phyloP scores from a whole-genome alignment of 2,113 vertebrate species.

The Oostethus manadensis region DNA sequence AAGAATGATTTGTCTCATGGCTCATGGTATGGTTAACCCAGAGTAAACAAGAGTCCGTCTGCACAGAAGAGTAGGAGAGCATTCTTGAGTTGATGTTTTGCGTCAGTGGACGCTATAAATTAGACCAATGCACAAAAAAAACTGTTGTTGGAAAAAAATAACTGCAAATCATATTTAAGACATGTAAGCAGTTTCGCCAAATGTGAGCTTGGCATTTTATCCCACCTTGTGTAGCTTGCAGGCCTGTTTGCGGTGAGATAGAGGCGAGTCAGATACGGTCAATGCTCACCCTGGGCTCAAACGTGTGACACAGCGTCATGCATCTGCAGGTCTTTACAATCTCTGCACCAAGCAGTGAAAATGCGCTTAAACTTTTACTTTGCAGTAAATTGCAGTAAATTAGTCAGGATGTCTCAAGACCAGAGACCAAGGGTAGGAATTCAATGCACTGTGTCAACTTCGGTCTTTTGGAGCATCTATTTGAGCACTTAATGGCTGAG shows the following conservation, averaged over 20 bases:
- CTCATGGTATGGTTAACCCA: conserved; percentile 62
- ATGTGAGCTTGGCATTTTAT: conserved; percentile 8
- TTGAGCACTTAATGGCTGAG: no score
- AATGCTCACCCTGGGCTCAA: conserved; percentile 28
- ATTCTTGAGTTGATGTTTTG: conserved; percentile 4
- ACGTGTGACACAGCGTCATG: conserved; percentile 27
- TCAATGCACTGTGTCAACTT: conserved; percentile 9
- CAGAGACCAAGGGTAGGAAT: conserved; percentile 35
- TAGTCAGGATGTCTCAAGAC: conserved; percentile 27
- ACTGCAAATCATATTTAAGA: neutral
- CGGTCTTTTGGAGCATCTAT: no score
- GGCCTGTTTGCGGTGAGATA: conserved; percentile 15
- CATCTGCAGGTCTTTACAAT: conserved; percentile 34
- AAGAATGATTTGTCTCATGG: conserved; percentile 61
- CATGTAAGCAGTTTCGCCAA: conserved; percentile 1
- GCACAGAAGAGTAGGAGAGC: conserved; percentile 12
- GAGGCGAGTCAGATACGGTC: conserved; percentile 40
- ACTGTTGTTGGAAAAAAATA: no score
- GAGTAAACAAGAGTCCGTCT: conserved; percentile 59
- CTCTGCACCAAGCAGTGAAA: conserved; percentile 32
- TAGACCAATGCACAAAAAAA: neutral
- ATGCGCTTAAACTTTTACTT: conserved; percentile 10
- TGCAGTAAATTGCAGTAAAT: conserved; percentile 1
- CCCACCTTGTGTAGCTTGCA: conserved; percentile 14
- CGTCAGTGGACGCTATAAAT: neutral